Base-by-base conservation (phyloP, 30 jellyfish, hydroid and myxozoan genomes). In the Morbakka virulenta region DNA sequence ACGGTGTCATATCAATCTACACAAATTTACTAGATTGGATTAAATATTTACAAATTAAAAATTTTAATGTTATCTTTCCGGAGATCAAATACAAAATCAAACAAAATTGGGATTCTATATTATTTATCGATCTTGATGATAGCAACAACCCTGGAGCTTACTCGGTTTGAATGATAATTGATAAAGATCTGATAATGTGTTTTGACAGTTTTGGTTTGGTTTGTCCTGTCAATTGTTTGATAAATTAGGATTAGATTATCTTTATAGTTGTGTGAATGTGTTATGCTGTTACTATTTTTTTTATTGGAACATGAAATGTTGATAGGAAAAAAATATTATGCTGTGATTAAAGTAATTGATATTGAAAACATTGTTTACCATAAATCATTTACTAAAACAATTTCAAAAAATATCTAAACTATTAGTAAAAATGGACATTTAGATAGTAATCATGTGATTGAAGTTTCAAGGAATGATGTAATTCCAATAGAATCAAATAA, bases 1-100 rank as follows among this genome's bases (percentile, higher is more conserved):
- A n/a, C n/a, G n/a, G n/a, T n/a, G n/a, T n/a, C n/a, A n/a, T n/a
- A n/a, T n/a, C n/a, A n/a, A n/a, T n/a, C n/a, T n/a, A n/a, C n/a
- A n/a, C n/a, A n/a, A 73, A 72, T 21, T 24, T 72, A 36, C 22
- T 28, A 4, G 27, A 36, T 36, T 72, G 84, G 84, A 47, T 50
- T 57, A 72, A 72, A 72, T 72, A 41, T 61, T 26, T 72, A 34
- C 50, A 72, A 48, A 47, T 72, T 48, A 72, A 72, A 72, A 72
- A 69, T 49, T 33, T 69, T 69, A 35, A 69, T 1, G 82, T 67
- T 35, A 63, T 67, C 26, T 25, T n/a, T 13, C 66, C 35, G 35
- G 79, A 67, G 79, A 67, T 67, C 21, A 26, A 67, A 67, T 67
- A 13, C 2, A 2, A 67, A 67, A 26, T 29, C 35, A 32, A 25